Percentiles rank a stretch among this genome's conserved stretches.
phyloP scores from a whole-genome alignment of 2,797 vertebrate genomes.

The Leontopithecus rosalia region DNA sequence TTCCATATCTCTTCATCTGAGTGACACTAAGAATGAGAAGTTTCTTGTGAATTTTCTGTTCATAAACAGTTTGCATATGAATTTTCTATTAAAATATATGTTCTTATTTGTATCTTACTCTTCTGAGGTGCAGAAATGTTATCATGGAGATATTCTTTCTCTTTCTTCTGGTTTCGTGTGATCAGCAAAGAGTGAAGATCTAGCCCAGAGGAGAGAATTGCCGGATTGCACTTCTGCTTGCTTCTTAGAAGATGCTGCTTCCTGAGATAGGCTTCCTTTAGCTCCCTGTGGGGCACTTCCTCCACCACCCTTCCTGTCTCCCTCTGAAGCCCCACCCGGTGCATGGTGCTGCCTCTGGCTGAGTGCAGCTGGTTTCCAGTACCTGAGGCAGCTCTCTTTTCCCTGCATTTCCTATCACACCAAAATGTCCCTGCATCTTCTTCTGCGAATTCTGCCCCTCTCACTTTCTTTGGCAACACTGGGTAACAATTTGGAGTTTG shows the following conservation, averaged over 20 bases:
- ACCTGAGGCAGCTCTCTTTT: fast-evolving
- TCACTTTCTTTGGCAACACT: neutral
- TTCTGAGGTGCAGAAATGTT: neutral
- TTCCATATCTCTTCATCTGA: neutral
- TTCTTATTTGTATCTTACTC: neutral
- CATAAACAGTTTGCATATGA: neutral
- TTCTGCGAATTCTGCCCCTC: fast-evolving
- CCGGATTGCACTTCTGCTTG: neutral
- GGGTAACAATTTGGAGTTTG: too few relatives aligned
- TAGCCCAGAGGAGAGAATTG: too few relatives aligned
- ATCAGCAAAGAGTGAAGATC: neutral
- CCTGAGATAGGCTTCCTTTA: too few relatives aligned
- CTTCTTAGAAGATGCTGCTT: neutral
- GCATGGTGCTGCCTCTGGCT: fast-evolving
- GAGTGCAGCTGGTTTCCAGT: fast-evolving
- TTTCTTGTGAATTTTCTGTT: neutral
- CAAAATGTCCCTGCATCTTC: fast-evolving
- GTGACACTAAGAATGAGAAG: neutral
- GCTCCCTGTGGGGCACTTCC: neutral
- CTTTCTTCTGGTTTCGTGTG: neutral
- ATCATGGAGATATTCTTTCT: neutral
- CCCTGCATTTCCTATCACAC: fast-evolving
- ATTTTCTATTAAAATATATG: neutral
- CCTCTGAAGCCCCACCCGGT: neutral
- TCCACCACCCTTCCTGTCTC: too few relatives aligned